These are phyloP conservation scores for Nyctereutes procyonoides DNA, from an alignment of 2,113 vertebrate genomes.

Conservation along the genomic window DNA sequence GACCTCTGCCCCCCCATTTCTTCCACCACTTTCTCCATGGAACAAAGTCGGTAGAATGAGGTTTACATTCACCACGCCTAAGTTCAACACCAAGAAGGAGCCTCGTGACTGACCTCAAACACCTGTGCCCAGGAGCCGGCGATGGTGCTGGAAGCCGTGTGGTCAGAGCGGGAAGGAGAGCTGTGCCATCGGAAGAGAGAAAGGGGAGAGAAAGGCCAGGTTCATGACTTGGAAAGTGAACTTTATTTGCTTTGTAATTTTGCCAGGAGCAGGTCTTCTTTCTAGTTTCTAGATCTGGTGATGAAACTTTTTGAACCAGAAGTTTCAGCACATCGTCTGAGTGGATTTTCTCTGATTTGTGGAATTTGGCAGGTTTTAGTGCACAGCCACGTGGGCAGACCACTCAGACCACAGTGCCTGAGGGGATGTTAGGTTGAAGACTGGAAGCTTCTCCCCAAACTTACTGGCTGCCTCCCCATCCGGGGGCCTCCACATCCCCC, in stretches of 20 bases:
- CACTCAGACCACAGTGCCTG: slow-evolving; percentile 14
- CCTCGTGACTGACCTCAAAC: neutral
- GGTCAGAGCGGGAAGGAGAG: neutral
- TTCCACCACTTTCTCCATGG: neutral
- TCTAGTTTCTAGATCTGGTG: slow-evolving; percentile 3
- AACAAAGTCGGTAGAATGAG: neutral
- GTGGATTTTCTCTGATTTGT: slow-evolving; percentile 62
- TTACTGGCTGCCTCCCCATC: neutral
- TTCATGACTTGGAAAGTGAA: neutral
- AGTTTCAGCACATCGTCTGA: slow-evolving; percentile 20
- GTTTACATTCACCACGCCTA: neutral
- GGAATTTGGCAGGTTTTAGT: slow-evolving; percentile 24
- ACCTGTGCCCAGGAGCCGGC: neutral
- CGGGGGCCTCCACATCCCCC: neutral
- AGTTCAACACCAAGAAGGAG: neutral
- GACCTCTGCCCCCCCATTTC: neutral
- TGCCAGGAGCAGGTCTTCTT: neutral
- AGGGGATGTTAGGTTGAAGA: slow-evolving; percentile 32
- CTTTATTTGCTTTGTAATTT: neutral
- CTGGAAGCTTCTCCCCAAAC: slow-evolving; percentile 22
- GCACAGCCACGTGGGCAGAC: slow-evolving; percentile 26
- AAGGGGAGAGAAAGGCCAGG: neutral
- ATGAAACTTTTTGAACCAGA: slow-evolving; percentile 19
- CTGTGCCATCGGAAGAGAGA: neutral
- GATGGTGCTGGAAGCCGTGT: rapidly evolving